Evolutionary conservation across 2,797 vertebrate genomes (phyloP).

Genomic region (Typhlichthys eigenmanni): DNA sequence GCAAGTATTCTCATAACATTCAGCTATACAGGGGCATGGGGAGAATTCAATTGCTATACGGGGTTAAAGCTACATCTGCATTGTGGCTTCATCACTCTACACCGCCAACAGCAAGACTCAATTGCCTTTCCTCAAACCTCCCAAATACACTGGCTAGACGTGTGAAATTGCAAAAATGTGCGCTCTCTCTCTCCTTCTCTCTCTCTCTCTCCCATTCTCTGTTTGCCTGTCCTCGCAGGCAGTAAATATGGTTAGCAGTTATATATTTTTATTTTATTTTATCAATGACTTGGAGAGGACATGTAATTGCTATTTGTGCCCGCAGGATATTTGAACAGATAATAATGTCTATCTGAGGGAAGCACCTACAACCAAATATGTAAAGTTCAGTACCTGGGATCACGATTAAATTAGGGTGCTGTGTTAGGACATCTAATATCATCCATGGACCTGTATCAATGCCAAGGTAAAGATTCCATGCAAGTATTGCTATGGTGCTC

Average conservation of each 20-base stretch:
- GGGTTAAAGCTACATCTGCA: conserved; percentile 47
- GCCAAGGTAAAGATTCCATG: conserved; percentile 41
- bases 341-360: conserved; percentile 54
- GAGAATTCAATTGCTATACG: conserved; percentile 58
- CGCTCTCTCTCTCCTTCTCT: conserved; percentile 60
- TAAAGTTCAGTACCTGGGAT: conserved; percentile 67
- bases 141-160: conserved; percentile 48
- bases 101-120: conserved; percentile 56
- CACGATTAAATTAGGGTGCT: conserved; percentile 62
- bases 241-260: conserved; percentile 49
- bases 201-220: conserved; percentile 6
- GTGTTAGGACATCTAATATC: conserved; percentile 55
- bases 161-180: conserved; percentile 75
- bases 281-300: conserved; percentile 45
- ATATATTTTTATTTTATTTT: conserved; percentile 20
- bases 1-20: conserved; percentile 61
- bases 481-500: neutral
- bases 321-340: conserved; percentile 55
- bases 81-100: conserved; percentile 38
- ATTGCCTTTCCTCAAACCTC: conserved; percentile 59
- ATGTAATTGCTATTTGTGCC: conserved; percentile 53
- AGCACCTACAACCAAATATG: conserved; percentile 52
- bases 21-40: conserved; percentile 29
- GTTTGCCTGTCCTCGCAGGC: conserved; percentile 32
- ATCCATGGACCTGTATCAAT: conserved; percentile 12